Evolutionary conservation across 2,797 vertebrate genomes (phyloP).

Genomic region (Microhierax caerulescens): DNA sequence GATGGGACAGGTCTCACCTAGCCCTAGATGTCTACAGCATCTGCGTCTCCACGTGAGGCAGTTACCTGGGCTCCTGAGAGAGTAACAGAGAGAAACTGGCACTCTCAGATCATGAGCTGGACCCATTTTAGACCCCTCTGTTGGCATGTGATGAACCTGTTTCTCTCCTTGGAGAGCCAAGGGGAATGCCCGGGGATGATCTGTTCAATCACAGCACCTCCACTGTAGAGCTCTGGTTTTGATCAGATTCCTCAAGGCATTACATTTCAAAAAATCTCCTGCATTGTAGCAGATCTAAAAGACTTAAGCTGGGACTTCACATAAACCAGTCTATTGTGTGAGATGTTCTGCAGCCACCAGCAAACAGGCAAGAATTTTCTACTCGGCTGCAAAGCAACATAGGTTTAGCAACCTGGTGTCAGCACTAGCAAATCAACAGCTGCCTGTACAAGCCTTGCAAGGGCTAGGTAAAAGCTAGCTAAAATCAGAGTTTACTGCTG

Average conservation of each 20-base stretch:
- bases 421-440: not conserved
- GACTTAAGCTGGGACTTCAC: not conserved
- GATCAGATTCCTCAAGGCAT: not conserved
- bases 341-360: not conserved
- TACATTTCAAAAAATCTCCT: not conserved
- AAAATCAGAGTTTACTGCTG: not conserved
- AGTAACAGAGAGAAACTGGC: not conserved
- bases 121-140: not conserved
- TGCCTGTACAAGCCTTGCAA: not conserved
- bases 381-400: not conserved
- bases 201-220: not conserved
- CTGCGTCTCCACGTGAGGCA: not conserved
- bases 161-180: not conserved
- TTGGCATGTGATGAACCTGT: accelerated
- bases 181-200: not conserved
- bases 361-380: not conserved
- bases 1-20: not conserved
- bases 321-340: not conserved
- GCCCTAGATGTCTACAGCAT: not conserved
- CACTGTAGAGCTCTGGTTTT: not conserved
- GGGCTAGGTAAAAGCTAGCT: not conserved
- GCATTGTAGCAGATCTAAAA: not conserved
- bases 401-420: not conserved
- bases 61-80: not conserved
- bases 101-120: not conserved